Base-by-base conservation (phyloP, 2,113 vertebrate species). In the Myodes glareolus region DNA sequence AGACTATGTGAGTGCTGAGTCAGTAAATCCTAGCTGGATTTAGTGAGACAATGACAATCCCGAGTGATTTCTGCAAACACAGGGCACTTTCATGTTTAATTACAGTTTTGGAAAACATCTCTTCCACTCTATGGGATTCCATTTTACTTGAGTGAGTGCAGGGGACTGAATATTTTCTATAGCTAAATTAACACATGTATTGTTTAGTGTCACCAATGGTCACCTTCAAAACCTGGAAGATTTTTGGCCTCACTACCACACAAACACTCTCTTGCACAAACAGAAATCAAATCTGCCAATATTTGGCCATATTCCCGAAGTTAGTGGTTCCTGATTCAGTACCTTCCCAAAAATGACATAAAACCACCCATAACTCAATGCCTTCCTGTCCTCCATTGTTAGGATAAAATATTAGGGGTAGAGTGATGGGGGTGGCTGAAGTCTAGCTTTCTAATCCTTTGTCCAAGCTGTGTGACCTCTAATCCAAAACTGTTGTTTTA, bases 71-170 rank as follows among this genome's bases (percentile, higher is more conserved):
- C 91, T 95, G 95, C 89, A 94, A 86, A 91, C 73, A 58, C 67
- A 93, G 92, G 85, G 78, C 42, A 63, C 93, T 97, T 97, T 97
- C 86, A 75, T 95, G 72, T 97, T 97, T 98, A 97, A 97, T 97
- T 85, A 90, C 90, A 50, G 17, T 96, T 65, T 95, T 45, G 72
- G 68, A 68, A 93, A 96, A 94, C 82, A 97, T 77, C 72, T 92
- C 42, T 95, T 87, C 78, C 45, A 67, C 72, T 96, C 78, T 63
- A 58, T 65, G 80, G 42, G 81, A 89, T 94, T 95, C 42, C 67
- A 75, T 98, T 94, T 97, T 96, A 88, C 75, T 97, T 95, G 63
- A 92, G n/a, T 88, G 63, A 89, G 36, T 78, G 67, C 25, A 63
- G 29, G 78, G 39, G 8, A 31, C 81, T 63, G 76, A 91, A 88